These are phyloP conservation scores for Dendrocopos noguchii DNA, from an alignment of 2,113 vertebrate species.

Conservation along the genomic window DNA sequence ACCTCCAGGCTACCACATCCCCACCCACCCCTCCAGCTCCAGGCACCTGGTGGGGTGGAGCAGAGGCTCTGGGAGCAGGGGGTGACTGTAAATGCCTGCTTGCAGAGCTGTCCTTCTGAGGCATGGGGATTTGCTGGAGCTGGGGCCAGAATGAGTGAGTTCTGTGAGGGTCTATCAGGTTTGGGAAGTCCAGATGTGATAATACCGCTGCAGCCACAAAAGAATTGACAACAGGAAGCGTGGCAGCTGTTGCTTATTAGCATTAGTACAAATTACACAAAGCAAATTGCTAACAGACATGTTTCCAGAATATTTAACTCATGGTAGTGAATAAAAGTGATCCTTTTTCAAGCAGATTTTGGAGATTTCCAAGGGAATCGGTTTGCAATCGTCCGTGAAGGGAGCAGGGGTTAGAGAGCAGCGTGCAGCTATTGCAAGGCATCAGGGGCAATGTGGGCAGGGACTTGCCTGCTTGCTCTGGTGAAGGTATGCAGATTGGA, in stretches of 20 bases:
- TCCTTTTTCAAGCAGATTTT: slow-evolving; percentile 60
- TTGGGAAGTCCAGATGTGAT: slow-evolving; percentile 64
- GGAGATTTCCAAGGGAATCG: slow-evolving; percentile 57
- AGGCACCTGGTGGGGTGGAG: slow-evolving; percentile 1
- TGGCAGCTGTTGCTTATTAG: slow-evolving; percentile 80
- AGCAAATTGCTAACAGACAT: slow-evolving; percentile 81
- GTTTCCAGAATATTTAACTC: slow-evolving; percentile 76
- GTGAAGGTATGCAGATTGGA: neutral
- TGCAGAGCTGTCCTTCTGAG: neutral
- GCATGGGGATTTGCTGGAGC: slow-evolving; percentile 31
- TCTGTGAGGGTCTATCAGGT: neutral
- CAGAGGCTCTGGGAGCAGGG: neutral
- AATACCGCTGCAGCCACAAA: slow-evolving; percentile 68
- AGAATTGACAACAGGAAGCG: slow-evolving; percentile 75
- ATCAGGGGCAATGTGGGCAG: neutral
- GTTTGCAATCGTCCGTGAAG: slow-evolving; percentile 68
- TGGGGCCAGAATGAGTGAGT: neutral
- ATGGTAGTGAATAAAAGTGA: slow-evolving; percentile 67
- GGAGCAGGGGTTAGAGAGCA: neutral
- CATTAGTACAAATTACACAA: slow-evolving; percentile 77
- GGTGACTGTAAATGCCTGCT: neutral
- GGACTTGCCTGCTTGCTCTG: neutral
- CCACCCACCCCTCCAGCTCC: neutral
- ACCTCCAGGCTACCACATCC: neutral
- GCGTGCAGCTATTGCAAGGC: neutral